phyloP scores from a whole-genome alignment of 1,140 invertebrate genomes.

The Oscheius sp. region DNA sequence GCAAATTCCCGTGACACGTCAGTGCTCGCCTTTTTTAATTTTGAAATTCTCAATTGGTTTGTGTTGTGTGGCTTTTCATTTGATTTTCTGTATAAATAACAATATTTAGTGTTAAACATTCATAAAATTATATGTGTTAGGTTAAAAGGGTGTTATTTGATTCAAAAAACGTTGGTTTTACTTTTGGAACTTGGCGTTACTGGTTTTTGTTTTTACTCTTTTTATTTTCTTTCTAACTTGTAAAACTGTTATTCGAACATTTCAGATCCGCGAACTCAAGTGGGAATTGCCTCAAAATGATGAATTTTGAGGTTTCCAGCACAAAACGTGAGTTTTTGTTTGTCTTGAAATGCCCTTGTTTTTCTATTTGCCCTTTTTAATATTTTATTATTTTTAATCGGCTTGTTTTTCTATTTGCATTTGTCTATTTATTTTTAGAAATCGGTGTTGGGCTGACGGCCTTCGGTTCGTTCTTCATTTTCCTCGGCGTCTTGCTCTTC shows the following conservation, averaged over 20 bases:
- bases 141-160: too few relatives aligned
- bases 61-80: neutral
- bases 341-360: neutral
- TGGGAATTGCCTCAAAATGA: conserved; percentile 25
- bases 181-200: too few relatives aligned
- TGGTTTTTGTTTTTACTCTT: too few relatives aligned
- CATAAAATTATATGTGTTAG: neutral
- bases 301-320: conserved; percentile 59
- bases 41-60: neutral
- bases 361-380: neutral
- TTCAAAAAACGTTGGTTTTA: too few relatives aligned
- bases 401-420: neutral
- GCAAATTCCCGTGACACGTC: neutral
- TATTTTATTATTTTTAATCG: conserved; percentile 16
- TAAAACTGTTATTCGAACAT: too few relatives aligned
- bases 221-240: too few relatives aligned
- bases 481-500: conserved; percentile 86
- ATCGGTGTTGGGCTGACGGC: conserved; percentile 94
- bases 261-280: neutral
- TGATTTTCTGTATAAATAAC: neutral
- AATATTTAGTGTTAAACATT: neutral
- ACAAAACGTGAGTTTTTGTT: conserved; percentile 51
- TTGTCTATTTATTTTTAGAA: conserved; percentile 70
- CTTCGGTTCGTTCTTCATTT: conserved; percentile 91
- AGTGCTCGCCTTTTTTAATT: neutral